Evolutionary conservation across 2,888 invertebrate genomes (phyloP).

Genomic region (Epinotia brunnichana): DNA sequence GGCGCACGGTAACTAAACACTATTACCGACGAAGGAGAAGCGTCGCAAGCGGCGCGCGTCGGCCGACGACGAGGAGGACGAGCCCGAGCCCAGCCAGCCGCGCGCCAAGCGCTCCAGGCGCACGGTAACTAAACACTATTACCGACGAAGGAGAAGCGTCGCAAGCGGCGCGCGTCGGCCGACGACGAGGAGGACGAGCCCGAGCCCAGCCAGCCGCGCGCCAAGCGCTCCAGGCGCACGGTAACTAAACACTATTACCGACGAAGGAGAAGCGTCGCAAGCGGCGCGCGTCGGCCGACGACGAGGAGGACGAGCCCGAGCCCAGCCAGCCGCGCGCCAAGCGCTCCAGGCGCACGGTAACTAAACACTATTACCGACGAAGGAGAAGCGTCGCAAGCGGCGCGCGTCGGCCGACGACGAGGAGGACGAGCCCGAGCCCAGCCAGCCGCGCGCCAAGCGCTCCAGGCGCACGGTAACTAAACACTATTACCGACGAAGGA

Average conservation of each 20-base stretch:
- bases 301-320: no score
- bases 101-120: no score
- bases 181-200: slow-evolving; percentile 66
- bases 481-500: slow-evolving; percentile 86
- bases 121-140: no score
- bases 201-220: slow-evolving; percentile 56
- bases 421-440: slow-evolving; percentile 54
- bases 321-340: no score
- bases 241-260: slow-evolving; percentile 55
- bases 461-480: slow-evolving; percentile 69
- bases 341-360: no score
- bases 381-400: slow-evolving; percentile 88
- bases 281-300: slow-evolving; percentile 83
- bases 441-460: slow-evolving; percentile 68
- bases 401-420: slow-evolving; percentile 81
- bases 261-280: slow-evolving; percentile 90
- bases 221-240: slow-evolving; percentile 74
- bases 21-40: slow-evolving; percentile 88
- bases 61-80: slow-evolving; percentile 80
- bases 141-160: slow-evolving; percentile 90
- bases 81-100: no score
- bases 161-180: slow-evolving; percentile 85
- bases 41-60: slow-evolving; percentile 86
- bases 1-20: slow-evolving; percentile 64
- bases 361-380: no score